Base-by-base conservation (phyloP, 2,888 invertebrate species). In the Drosophila paracracens region DNA sequence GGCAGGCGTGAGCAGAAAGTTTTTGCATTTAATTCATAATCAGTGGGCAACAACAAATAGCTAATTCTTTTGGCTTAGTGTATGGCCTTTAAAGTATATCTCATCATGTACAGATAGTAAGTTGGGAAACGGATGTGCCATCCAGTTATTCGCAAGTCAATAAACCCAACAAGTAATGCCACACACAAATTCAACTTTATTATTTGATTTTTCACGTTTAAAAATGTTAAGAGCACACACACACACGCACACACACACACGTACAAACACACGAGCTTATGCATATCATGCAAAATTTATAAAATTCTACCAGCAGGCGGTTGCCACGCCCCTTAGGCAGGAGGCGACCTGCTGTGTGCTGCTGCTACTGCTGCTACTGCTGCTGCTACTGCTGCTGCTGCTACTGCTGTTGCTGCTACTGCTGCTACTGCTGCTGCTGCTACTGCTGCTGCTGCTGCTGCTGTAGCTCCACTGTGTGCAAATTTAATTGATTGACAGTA, bases 401-500 rank as follows among this genome's bases (percentile, higher is more conserved):
- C 35, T 59, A 3, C 29, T 13, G 11, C 35, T 11, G 4, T 11
- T 46, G 2, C 46, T 46, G 3, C 40, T 16, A 1, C 40, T 40
- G 8, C 40, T 40, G 3, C 40, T 40, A 4, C 40, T 43, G 59
- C 16, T 38, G 1, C 38, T 11, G 11, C 11, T 11, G 0, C 35
- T 53, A 4, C 36, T 60, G 8, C 27, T 21, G 13, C 25, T 25
- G 31, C 31, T 8, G 1, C 27, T 53, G 4, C 36, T 60, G 18
- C 27, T 21, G 18, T 46, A 60, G 18, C 52, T 46, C 50, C 38
- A 50, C 16, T 51, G 59, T 69, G 65, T 56, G 66, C 54, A 74
- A 74, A 78, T 78, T 74, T 78, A 78, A 78, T 78, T 78, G 77
- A 78, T 78, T 78, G 77, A 74, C 74, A 74, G 77, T 69, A 74